A percentile compares a stretch with the other conserved stretches of the same genome.
These are phyloP conservation scores for Pseudorhombus dupliciocellatus DNA, from an alignment of 2,113 vertebrate species.

Conservation along the genomic window DNA sequence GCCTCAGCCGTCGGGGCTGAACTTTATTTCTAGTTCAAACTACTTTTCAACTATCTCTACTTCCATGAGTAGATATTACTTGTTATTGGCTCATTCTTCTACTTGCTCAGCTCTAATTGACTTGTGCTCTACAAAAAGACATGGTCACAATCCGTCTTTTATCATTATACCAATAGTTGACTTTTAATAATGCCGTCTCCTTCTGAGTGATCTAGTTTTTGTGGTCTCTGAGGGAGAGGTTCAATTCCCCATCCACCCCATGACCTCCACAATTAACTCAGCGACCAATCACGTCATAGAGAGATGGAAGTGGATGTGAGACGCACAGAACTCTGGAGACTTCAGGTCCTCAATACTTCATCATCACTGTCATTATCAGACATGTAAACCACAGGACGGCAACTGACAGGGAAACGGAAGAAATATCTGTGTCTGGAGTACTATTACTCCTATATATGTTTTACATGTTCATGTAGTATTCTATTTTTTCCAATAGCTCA, in stretches of 20 bases:
- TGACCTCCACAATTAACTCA: conserved; percentile 72
- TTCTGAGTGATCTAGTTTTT: conserved; percentile 72
- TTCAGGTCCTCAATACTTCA: conserved; percentile 70
- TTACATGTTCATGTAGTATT: not conserved
- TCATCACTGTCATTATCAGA: conserved; percentile 55
- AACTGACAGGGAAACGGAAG: not conserved
- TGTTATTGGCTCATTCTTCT: not conserved
- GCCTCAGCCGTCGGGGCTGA: too few species aligned
- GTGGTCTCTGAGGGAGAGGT: conserved; percentile 60
- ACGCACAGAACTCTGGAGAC: conserved; percentile 67
- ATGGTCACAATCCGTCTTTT: conserved; percentile 32
- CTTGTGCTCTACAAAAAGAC: conserved; percentile 14
- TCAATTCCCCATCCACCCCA: conserved; percentile 65
- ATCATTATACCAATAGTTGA: conserved; percentile 43
- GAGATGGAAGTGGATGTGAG: conserved; percentile 58
- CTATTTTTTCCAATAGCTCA: not conserved
- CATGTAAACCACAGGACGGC: conserved; percentile 27
- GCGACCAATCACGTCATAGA: conserved; percentile 66
- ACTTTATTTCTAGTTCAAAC: too few species aligned
- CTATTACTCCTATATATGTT: not conserved
- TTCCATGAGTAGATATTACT: not conserved
- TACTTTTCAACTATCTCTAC: not conserved
- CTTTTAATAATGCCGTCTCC: conserved; percentile 61
- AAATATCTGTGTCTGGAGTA: not conserved
- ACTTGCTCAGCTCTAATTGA: not conserved